Conservation (phyloP, 37 sponge, comb jelly and placozoan species). For the Amphimedon queenslandica region DNA sequence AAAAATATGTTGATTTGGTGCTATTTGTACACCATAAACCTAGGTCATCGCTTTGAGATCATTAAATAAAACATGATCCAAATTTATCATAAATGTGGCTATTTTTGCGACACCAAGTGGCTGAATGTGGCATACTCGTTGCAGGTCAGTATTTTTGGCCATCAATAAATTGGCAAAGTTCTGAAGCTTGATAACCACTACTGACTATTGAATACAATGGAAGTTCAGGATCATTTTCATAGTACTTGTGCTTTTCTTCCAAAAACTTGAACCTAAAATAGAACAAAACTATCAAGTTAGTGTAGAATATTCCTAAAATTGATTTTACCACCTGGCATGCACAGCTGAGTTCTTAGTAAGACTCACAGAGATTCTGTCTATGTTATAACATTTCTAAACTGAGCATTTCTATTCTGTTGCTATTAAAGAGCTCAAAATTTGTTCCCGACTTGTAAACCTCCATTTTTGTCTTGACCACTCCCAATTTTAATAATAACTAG, state of each 20-base stretch:
- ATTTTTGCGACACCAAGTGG: conserved; percentile 27
- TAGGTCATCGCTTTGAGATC: conserved; percentile 27
- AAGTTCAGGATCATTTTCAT: conserved; percentile 15
- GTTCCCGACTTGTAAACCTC: no score
- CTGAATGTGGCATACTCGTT: conserved; percentile 16
- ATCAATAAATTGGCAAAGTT: background rate
- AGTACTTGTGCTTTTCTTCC: background rate
- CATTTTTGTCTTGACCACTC: no score
- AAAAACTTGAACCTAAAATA: conserved; percentile 9
- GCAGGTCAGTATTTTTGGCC: background rate
- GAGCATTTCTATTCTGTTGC: no score
- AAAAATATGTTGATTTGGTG: conserved; percentile 20
- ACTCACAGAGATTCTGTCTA: no score
- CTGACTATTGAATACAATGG: conserved; percentile 9
- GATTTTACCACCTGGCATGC: no score
- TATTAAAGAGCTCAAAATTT: no score
- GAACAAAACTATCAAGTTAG: no score
- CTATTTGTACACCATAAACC: conserved; percentile 25
- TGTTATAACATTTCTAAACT: no score
- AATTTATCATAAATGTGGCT: conserved; percentile 18
- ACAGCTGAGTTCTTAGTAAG: no score
- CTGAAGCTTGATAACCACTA: background rate
- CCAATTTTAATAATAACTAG: no score
- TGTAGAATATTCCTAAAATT: no score
- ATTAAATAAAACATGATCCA: conserved; percentile 10